Base-by-base conservation (phyloP, 2,113 vertebrate genomes). In the Melospiza melodia region DNA sequence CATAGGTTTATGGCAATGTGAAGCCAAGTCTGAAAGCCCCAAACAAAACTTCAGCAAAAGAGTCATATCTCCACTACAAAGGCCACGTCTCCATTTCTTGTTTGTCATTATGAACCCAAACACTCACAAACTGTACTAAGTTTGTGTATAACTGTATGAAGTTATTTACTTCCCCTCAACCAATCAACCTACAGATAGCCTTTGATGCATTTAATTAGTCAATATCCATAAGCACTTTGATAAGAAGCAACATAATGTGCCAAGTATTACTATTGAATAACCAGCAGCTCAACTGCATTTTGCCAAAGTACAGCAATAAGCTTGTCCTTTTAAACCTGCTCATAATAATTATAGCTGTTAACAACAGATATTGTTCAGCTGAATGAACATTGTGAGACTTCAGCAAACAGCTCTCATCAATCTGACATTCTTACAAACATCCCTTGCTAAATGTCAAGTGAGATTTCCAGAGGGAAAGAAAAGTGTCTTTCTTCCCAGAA, bases 401-500 rank as follows among this genome's bases (percentile, higher is more conserved):
- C 85, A 94, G 89, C 79, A 96, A 97, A 97, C 88, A 87, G 94
- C 77, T 97, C 97, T 96, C 97, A 98, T 98, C 97, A 98, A 95
- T 94, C 94, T 98, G 97, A 98, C 97, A 93, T 96, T 96, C 97
- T 97, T 96, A 97, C 74, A 97, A 98, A 97, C 41, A 58, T 94
- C 95, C 92, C 94, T 97, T 97, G 94, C 93, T 96, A 97, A 98
- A 98, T 97, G 97, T 97, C 97, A 98, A 97, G 89, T 74, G 89
- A 96, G 90, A 98, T 98, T 98, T 98, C 95, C 93, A 87, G 72
- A 97, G 61, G 87, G 76, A 71, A 95, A 93, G 66, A 89, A 93
- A 95, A 97, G 93, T 72, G 91, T 61, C 71, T 96, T 93, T 95
- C 94, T 94, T 69, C 72, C 62, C 57, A 96, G 90, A 67, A 94